These are phyloP conservation scores for Scaptomyza hsui DNA, from an alignment of 1,140 invertebrate species.

Conservation along the genomic window DNA sequence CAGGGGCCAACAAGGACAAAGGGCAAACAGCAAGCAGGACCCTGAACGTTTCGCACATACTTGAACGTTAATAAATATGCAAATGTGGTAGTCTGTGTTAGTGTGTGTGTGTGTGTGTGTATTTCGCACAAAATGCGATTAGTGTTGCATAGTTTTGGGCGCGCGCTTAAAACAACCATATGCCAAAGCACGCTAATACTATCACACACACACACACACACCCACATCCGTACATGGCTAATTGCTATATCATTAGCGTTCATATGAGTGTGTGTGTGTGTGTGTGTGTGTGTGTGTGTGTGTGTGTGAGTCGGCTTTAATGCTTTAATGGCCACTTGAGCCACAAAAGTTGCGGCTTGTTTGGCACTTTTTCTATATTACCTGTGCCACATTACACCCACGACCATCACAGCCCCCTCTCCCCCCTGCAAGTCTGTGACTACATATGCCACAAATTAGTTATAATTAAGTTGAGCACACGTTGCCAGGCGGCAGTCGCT, in stretches of 20 bases:
- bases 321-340: constrained; percentile 79
- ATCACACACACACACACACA: constrained; percentile 3
- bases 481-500: constrained; percentile 39
- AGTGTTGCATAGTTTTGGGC: constrained; percentile 44
- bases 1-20: not conserved
- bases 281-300: constrained; percentile 2
- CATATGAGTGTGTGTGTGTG: constrained; percentile 6
- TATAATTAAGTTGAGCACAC: constrained; percentile 80
- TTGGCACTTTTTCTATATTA: constrained; percentile 46
- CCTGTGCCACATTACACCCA: constrained; percentile 8
- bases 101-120: constrained; percentile 17
- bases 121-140: constrained; percentile 65
- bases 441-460: constrained; percentile 79
- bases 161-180: constrained; percentile 35
- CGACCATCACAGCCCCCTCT: too few species aligned
- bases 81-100: too few species aligned
- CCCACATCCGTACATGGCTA: constrained; percentile 36
- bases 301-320: constrained; percentile 53
- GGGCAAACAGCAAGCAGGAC: not conserved
- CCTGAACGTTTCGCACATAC: constrained; percentile 14
- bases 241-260: constrained; percentile 69
- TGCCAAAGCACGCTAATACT: constrained; percentile 7
- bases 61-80: constrained; percentile 76
- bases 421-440: not conserved
- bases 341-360: constrained; percentile 62